These are phyloP conservation scores for Falco novaeseelandiae DNA, from an alignment of 2,797 vertebrate species.

Conservation along the genomic window DNA sequence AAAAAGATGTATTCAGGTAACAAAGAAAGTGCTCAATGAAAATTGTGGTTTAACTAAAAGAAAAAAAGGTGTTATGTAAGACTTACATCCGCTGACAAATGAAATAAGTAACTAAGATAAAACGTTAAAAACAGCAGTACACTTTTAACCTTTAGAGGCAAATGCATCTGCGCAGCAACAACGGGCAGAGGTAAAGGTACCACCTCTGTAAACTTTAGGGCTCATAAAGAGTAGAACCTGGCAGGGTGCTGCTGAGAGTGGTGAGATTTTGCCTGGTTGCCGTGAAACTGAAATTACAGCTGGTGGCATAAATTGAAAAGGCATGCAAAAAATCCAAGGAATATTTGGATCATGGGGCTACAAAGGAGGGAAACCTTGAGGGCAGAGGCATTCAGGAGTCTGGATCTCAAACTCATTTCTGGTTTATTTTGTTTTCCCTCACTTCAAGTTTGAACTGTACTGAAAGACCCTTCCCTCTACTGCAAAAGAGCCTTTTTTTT, in stretches of 20 bases:
- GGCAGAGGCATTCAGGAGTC: background rate
- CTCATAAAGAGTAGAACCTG: background rate
- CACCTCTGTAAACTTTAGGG: background rate
- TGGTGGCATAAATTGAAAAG: conserved; percentile 37
- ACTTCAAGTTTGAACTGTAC: background rate
- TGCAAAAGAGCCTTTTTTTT: background rate
- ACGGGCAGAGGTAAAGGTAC: background rate
- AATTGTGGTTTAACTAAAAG: background rate
- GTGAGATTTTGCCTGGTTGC: background rate
- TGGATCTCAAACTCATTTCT: background rate
- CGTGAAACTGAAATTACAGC: conserved; percentile 21
- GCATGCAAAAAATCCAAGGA: conserved; percentile 17
- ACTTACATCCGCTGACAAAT: background rate
- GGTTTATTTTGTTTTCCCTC: conserved; percentile 33
- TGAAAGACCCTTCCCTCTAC: background rate
- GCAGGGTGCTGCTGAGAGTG: background rate
- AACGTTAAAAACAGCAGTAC: background rate
- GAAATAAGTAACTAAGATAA: background rate
- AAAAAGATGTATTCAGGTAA: conserved; percentile 24
- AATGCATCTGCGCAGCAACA: background rate
- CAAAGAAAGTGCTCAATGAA: conserved; percentile 40
- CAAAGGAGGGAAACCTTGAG: background rate
- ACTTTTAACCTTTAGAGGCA: background rate
- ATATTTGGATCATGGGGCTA: conserved; percentile 19
- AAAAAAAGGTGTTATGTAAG: background rate